phyloP scores from a whole-genome alignment of 2,113 vertebrate species.

The Pachypanchax playfairii region DNA sequence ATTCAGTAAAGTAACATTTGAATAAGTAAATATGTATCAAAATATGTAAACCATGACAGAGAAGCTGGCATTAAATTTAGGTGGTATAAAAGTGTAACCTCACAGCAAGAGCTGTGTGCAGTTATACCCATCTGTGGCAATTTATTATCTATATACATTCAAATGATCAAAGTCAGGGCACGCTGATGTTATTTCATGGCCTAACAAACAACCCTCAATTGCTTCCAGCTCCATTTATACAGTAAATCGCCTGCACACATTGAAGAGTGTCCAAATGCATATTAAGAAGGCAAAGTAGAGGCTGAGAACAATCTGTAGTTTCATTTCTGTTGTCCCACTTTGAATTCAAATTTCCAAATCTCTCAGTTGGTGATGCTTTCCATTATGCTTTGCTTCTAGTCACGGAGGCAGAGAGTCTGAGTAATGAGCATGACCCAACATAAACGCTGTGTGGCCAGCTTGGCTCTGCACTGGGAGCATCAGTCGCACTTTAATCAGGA shows the following conservation, averaged over 20 bases:
- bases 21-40: neutral
- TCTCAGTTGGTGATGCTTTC: conserved; percentile 43
- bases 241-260: conserved; percentile 47
- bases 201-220: conserved; percentile 51
- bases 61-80: conserved; percentile 6
- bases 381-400: conserved; percentile 45
- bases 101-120: neutral
- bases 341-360: conserved; percentile 56
- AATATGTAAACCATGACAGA: neutral
- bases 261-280: conserved; percentile 30
- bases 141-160: conserved; percentile 46
- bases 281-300: conserved; percentile 41
- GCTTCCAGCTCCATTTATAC: conserved; percentile 22
- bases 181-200: conserved; percentile 39
- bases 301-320: conserved; percentile 55
- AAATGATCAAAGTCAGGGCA: conserved; percentile 50
- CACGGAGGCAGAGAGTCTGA: conserved; percentile 49
- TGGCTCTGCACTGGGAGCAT: conserved; percentile 60
- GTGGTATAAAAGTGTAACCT: conserved; percentile 7
- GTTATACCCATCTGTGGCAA: conserved; percentile 10
- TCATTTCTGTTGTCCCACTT: conserved; percentile 44
- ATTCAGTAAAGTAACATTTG: neutral
- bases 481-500: conserved; percentile 76
- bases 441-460: conserved; percentile 71
- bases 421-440: conserved; percentile 74